Evolutionary conservation across 2,113 vertebrate genomes (phyloP).

Genomic region (Xiphophorus hellerii): DNA sequence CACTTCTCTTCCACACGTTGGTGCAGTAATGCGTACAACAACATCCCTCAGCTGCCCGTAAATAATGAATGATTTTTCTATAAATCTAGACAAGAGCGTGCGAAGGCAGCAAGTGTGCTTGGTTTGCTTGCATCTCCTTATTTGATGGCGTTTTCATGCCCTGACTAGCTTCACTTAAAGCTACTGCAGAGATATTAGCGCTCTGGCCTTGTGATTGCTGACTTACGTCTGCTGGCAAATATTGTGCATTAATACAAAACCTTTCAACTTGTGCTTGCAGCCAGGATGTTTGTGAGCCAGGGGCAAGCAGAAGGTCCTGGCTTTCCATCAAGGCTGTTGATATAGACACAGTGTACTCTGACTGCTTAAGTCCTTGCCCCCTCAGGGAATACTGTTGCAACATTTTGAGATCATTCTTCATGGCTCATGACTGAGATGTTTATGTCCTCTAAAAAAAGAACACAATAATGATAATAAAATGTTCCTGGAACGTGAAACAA

Average conservation of each 20-base stretch:
- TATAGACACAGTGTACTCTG: neutral
- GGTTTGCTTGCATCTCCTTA: neutral
- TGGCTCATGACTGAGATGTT: no score
- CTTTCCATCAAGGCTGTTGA: constrained; percentile 10
- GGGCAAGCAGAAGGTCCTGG: neutral
- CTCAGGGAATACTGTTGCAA: no score
- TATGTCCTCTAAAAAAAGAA: no score
- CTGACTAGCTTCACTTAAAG: constrained; percentile 3
- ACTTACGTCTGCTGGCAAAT: constrained; percentile 25
- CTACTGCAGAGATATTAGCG: constrained; percentile 12
- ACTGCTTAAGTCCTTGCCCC: no score
- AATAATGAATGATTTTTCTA: constrained; percentile 45
- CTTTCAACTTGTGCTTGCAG: constrained; percentile 21
- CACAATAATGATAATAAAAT: no score
- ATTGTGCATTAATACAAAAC: constrained; percentile 10
- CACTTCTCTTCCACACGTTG: neutral
- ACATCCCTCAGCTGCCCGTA: constrained; percentile 2
- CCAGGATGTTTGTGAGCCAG: neutral
- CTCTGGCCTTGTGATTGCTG: constrained; percentile 10
- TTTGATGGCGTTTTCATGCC: constrained; percentile 23
- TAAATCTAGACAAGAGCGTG: constrained; percentile 12
- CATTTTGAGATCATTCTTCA: no score
- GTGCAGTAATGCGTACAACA: neutral
- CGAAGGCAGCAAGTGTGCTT: neutral
- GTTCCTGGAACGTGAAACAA: neutral